phyloP scores from a whole-genome alignment of 2,797 vertebrate species.

The Agapornis canus region DNA sequence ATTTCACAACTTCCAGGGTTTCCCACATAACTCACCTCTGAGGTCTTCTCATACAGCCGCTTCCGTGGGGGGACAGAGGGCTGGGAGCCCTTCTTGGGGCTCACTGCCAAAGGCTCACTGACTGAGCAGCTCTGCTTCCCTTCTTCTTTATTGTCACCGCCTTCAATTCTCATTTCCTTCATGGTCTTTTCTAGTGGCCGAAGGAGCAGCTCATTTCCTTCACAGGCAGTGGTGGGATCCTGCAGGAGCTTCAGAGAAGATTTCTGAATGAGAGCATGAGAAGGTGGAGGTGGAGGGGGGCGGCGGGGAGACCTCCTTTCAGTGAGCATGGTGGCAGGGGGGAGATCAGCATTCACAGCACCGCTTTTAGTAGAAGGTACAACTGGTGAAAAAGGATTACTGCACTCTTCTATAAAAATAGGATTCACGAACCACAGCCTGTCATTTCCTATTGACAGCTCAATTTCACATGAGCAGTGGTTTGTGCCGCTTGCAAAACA shows the following conservation, averaged over 20 bases:
- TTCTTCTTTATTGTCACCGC: conserved; percentile 8
- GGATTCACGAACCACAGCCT: conserved; percentile 89
- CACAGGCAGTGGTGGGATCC: conserved; percentile 40
- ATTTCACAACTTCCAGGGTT: not conserved
- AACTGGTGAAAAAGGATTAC: conserved; percentile 41
- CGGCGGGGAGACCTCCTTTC: conserved; percentile 60
- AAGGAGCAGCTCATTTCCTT: conserved; percentile 38
- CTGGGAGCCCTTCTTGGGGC: conserved; percentile 34
- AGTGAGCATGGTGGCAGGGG: conserved; percentile 65
- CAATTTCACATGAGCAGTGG: conserved; percentile 80
- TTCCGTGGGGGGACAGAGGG: conserved; percentile 76
- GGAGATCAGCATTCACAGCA: not conserved
- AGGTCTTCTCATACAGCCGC: conserved; percentile 61
- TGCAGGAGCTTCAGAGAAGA: conserved; percentile 3
- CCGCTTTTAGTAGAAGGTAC: conserved; percentile 62
- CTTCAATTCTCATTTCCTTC: conserved; percentile 58
- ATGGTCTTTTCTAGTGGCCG: conserved; percentile 35
- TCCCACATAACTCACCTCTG: not conserved
- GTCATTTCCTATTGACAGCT: conserved; percentile 77
- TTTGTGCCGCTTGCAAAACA: conserved; percentile 46
- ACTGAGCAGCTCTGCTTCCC: not conserved
- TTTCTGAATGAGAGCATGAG: not conserved
- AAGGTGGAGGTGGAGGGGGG: conserved; percentile 71
- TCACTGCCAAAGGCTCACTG: not conserved
- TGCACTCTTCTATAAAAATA: conserved; percentile 85